A percentile compares a stretch with the other conserved stretches of the same genome.
Evolutionary conservation across 2,888 invertebrate species (phyloP).

Genomic region (Hipparchia semele): DNA sequence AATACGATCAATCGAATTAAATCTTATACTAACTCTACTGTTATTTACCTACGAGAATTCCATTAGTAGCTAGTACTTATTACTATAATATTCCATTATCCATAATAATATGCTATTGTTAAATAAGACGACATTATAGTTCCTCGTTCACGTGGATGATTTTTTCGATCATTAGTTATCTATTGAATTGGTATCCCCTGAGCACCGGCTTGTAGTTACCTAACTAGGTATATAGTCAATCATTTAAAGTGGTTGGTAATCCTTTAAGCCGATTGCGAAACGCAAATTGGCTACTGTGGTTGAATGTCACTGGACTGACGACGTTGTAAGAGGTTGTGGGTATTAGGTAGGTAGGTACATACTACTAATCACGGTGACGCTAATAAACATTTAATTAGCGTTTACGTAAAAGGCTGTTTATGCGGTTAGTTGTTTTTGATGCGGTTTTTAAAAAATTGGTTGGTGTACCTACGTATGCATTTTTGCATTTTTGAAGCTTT

Average conservation of each 20-base stretch:
- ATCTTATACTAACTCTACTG: no score
- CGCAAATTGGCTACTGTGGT: not conserved
- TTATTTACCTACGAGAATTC: no score
- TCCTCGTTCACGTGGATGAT: not conserved
- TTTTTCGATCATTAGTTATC: not conserved
- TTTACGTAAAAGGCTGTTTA: no score
- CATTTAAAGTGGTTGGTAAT: not conserved
- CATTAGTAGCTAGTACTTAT: no score
- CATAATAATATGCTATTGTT: not conserved
- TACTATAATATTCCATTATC: not conserved
- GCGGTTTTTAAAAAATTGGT: no score
- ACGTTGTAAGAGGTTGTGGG: not conserved
- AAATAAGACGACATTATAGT: not conserved
- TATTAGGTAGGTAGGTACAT: no score
- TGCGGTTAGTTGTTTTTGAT: no score
- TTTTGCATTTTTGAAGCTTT: no score
- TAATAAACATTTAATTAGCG: no score
- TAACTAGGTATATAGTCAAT: not conserved
- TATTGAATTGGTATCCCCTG: not conserved
- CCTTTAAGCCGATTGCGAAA: slow-evolving; percentile 1
- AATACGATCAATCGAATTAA: no score
- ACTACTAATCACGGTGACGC: no score
- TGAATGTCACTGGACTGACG: not conserved
- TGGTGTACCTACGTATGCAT: no score
- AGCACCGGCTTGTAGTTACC: not conserved